These are phyloP conservation scores for Pollenia amentaria DNA, from an alignment of 2,888 invertebrate genomes.

Conservation along the genomic window DNA sequence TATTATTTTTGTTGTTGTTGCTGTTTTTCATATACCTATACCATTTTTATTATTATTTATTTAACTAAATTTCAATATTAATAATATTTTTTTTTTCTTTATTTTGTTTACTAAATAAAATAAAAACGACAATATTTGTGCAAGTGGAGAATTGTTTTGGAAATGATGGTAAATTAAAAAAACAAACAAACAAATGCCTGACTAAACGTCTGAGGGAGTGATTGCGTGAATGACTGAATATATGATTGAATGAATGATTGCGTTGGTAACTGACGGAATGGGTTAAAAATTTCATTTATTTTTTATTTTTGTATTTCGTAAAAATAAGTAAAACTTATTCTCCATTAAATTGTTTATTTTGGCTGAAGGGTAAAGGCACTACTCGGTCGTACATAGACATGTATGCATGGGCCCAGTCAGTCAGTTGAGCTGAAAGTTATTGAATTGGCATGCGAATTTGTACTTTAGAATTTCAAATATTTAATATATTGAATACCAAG, in stretches of 20 bases:
- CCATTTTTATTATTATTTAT: slow-evolving; percentile 18
- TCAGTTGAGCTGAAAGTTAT: slow-evolving; percentile 15
- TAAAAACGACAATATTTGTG: slow-evolving; percentile 29
- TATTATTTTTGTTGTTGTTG: slow-evolving; percentile 17
- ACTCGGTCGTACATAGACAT: not conserved
- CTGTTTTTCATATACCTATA: slow-evolving; percentile 8
- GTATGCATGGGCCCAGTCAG: not conserved
- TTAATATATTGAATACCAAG: slow-evolving; percentile 38
- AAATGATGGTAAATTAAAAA: slow-evolving; percentile 52
- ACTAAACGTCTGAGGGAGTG: not conserved
- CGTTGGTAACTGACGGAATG: not conserved
- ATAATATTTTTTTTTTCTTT: not conserved
- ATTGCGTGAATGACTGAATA: not conserved
- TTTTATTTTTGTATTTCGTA: slow-evolving; percentile 15
- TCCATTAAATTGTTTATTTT: slow-evolving; percentile 52
- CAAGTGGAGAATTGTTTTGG: slow-evolving; percentile 29
- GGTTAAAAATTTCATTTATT: not conserved
- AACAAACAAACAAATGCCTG: slow-evolving; percentile 46
- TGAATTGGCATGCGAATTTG: slow-evolving; percentile 35
- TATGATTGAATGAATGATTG: not conserved
- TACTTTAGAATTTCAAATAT: slow-evolving; percentile 29
- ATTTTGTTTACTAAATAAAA: slow-evolving; percentile 19
- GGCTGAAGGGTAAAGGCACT: slow-evolving; percentile 40
- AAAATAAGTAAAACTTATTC: slow-evolving; percentile 60
- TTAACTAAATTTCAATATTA: slow-evolving; percentile 26